Evolutionary conservation across 2,113 vertebrate genomes (phyloP), one percentile per base, ranked within the genome.

Genomic region (Syrrhaptes paradoxus): DNA sequence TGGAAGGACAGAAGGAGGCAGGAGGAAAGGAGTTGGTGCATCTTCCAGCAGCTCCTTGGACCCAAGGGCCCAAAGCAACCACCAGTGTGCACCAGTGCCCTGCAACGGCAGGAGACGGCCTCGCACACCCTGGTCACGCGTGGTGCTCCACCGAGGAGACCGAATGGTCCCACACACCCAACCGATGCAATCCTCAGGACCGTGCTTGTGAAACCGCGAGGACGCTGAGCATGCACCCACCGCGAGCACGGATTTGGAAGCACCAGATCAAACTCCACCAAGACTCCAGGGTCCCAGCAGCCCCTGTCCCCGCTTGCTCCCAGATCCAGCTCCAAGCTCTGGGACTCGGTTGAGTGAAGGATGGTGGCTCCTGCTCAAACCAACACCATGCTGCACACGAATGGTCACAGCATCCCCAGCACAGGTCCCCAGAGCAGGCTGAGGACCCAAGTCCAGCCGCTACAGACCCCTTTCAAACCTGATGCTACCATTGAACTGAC

Each of bases 321-420:
- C n/a, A 11, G 38, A 41, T 11, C 38, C 63, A 52, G 58, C 28
- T n/a, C 41, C 1, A 1, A 67, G 58, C 58, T 59, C 36, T 5
- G 21, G 22, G 48, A 20, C 29, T 26, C 2, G 2, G 55, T 1
- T 9, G 41, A 22, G 36, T 4, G 15, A 28, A 24, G 34, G 32
- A 45, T 7, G 3, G 1, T 4, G 43, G 32, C 45, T 41, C 17
- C 36, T 19, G 58, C 85, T 24, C 59, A 21, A 8, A 28, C 41
- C 28, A 7, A 15, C 28, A 5, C 46, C 0, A 0, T 1, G n/a
- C 41, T 46, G 52, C 36, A 21, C 3, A 6, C 0, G 1, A 25
- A 13, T 1, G 22, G 38, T 25, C 57, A 41, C 57, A 41, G 65
- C 28, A 41, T 2, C n/a, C 65, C 10, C 66, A 13, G 3, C 38